Evolutionary conservation across 2,113 vertebrate species (phyloP).

Genomic region (Takifugu flavidus): DNA sequence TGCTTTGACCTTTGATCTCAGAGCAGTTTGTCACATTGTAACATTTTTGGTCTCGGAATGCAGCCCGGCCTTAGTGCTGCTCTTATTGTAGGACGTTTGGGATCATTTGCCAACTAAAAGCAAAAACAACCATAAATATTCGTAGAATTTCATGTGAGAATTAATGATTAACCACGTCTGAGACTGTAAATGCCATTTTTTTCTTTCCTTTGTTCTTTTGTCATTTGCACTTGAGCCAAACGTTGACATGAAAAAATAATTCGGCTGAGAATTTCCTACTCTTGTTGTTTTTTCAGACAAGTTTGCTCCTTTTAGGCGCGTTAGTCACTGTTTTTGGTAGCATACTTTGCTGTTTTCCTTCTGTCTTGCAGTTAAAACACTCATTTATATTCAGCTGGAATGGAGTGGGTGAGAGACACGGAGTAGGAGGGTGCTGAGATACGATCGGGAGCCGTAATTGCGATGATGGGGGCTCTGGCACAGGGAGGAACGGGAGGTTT

Average conservation of each 20-base stretch:
- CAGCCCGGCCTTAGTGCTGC: conserved; percentile 33
- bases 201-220: conserved; percentile 11
- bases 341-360: conserved; percentile 71
- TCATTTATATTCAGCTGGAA: conserved; percentile 74
- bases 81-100: conserved; percentile 3
- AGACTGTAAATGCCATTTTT: conserved; percentile 17
- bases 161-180: conserved; percentile 15
- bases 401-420: conserved; percentile 56
- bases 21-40: conserved; percentile 57
- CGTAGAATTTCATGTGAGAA: conserved; percentile 1
- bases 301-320: conserved; percentile 55
- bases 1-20: conserved; percentile 60
- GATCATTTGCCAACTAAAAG: conserved; percentile 16
- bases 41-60: conserved; percentile 60
- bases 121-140: conserved; percentile 18
- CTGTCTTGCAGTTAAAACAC: conserved; percentile 74
- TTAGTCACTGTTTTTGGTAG: conserved; percentile 66
- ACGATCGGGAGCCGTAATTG: conserved; percentile 47
- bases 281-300: conserved; percentile 65
- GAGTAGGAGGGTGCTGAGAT: conserved; percentile 56
- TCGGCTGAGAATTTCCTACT: conserved; percentile 45
- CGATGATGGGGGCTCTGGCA: conserved; percentile 31
- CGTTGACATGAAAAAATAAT: conserved; percentile 39
- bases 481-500: conserved; percentile 16
- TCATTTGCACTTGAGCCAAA: conserved; percentile 27